Percentiles rank a stretch among this genome's conserved stretches.
phyloP scores from a whole-genome alignment of 2,888 invertebrate species.

The Drosophila nr. medialis region DNA sequence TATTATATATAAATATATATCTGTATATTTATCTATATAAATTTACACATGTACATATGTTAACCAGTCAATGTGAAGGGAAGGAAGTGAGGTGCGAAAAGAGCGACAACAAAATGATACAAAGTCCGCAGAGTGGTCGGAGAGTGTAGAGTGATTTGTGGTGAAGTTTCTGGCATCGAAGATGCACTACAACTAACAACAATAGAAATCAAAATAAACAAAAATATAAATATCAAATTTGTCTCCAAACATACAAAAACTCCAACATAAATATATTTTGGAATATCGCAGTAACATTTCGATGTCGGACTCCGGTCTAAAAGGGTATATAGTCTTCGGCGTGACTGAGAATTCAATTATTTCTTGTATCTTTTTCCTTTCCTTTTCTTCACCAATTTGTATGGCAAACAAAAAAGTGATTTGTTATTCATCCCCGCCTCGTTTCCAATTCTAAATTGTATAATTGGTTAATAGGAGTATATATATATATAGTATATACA shows the following conservation, averaged over 20 bases:
- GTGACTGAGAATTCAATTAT: neutral
- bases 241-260: neutral
- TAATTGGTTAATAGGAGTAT: neutral
- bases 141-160: neutral
- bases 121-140: slow-evolving; percentile 43
- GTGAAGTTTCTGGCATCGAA: neutral
- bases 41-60: neutral
- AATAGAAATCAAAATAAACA: neutral
- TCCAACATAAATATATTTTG: neutral
- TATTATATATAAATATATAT: neutral
- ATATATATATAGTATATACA: too few species aligned
- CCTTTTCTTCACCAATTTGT: slow-evolving; percentile 22
- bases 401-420: slow-evolving; percentile 16
- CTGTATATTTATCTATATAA: neutral
- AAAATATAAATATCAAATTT: neutral
- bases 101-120: slow-evolving; percentile 9
- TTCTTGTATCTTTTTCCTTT: slow-evolving; percentile 1
- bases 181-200: neutral
- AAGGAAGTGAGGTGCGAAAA: neutral
- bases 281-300: neutral
- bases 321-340: neutral
- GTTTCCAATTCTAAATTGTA: neutral
- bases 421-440: neutral
- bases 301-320: too few species aligned
- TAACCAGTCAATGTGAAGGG: neutral